Conservation (phyloP, 2,113 vertebrate genomes). For the Actenoides hombroni region DNA sequence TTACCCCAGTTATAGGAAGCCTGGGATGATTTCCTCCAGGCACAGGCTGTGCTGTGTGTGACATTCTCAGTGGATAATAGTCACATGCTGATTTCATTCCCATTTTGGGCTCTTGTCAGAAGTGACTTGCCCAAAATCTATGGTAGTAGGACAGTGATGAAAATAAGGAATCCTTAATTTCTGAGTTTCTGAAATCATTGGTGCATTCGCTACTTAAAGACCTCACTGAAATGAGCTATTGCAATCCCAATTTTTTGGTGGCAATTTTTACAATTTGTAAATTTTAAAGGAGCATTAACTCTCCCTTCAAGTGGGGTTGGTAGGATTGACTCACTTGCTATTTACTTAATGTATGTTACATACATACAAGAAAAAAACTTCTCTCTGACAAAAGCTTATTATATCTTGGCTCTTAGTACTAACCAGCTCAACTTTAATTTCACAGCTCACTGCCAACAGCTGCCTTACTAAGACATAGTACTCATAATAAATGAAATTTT, state of each 20-base stretch:
- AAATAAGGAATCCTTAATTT: not conserved
- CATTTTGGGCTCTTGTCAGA: not conserved
- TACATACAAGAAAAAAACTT: constrained; percentile 5
- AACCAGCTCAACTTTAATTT: constrained; percentile 70
- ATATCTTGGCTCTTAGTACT: constrained; percentile 49
- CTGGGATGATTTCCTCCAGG: not conserved
- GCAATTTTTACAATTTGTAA: not conserved
- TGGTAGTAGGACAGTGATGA: not conserved
- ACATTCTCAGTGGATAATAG: not conserved
- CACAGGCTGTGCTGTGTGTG: not conserved
- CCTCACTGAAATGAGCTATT: not conserved
- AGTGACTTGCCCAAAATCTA: not conserved
- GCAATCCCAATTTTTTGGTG: not conserved
- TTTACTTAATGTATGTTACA: constrained; percentile 27
- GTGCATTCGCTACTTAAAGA: not conserved
- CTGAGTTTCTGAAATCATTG: not conserved
- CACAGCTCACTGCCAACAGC: constrained; percentile 70
- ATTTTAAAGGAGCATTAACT: not conserved
- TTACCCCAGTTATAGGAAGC: not conserved
- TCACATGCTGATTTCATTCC: not conserved
- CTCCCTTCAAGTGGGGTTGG: not conserved
- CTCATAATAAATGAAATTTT: constrained; percentile 66
- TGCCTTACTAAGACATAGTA: constrained; percentile 59
- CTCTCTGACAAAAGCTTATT: constrained; percentile 65
- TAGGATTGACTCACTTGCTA: not conserved